Evolutionary conservation across 2,113 vertebrate species (phyloP).

Genomic region (Nesospiza acunhae): DNA sequence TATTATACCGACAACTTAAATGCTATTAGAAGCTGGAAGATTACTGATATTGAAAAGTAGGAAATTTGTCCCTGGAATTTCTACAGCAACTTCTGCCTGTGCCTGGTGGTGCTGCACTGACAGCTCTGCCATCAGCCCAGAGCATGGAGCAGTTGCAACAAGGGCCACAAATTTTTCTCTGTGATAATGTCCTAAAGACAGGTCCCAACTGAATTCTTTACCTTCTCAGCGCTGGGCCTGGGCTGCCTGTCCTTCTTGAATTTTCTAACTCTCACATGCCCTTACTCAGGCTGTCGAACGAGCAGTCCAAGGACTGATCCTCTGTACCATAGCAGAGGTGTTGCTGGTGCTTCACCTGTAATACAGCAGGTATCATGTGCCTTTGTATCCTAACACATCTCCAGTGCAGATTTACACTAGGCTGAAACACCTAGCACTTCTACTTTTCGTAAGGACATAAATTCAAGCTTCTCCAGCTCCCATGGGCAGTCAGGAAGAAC

Average conservation of each 20-base stretch:
- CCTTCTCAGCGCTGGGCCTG: background rate
- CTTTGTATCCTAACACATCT: background rate
- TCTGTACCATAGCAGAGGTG: background rate
- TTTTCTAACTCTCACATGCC: background rate
- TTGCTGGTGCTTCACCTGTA: background rate
- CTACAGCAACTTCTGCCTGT: background rate
- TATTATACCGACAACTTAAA: background rate
- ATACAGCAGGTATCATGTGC: background rate
- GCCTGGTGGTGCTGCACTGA: background rate
- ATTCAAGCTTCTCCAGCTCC: background rate
- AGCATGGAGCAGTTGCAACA: background rate
- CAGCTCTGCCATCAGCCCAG: background rate
- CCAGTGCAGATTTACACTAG: background rate
- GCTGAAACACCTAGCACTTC: background rate
- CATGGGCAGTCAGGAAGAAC: background rate
- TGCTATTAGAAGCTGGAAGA: background rate
- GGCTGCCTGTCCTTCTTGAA: background rate
- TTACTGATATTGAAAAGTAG: background rate
- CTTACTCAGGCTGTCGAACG: background rate
- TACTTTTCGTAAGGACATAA: background rate
- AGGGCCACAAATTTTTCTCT: background rate
- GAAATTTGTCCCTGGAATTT: background rate
- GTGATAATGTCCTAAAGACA: background rate
- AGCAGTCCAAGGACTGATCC: background rate
- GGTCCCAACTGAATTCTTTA: background rate